These are phyloP conservation scores for Odontomachus brunneus DNA, from an alignment of 1,140 invertebrate species.

Conservation along the genomic window DNA sequence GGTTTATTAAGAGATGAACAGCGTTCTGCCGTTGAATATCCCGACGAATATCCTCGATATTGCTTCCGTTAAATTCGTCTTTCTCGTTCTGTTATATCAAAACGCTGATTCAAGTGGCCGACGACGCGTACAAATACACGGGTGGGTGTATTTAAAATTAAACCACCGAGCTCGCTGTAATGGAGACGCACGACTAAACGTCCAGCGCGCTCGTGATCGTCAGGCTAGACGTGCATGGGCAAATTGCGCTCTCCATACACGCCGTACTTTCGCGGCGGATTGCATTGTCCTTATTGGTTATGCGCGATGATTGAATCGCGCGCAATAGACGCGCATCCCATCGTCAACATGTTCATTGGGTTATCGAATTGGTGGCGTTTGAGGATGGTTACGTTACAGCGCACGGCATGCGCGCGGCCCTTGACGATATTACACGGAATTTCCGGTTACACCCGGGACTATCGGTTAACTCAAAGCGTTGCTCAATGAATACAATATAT, in stretches of 20 bases:
- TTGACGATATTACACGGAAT: conserved; percentile 58
- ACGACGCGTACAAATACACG: too few species aligned
- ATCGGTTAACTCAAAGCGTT: conserved; percentile 56
- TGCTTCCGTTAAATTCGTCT: too few species aligned
- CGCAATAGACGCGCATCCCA: conserved; percentile 43
- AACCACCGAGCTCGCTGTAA: not conserved
- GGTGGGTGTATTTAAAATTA: not conserved
- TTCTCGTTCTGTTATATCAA: too few species aligned
- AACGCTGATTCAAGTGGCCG: too few species aligned
- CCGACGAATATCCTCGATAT: too few species aligned
- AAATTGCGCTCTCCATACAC: not conserved
- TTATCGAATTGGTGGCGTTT: conserved; percentile 50
- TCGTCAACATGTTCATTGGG: conserved; percentile 54
- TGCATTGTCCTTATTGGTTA: conserved; percentile 56
- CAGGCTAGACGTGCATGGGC: not conserved
- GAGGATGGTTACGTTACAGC: conserved; percentile 48
- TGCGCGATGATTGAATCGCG: conserved; percentile 55
- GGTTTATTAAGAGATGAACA: too few species aligned
- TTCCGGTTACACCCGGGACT: conserved; percentile 58
- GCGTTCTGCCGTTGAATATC: too few species aligned
- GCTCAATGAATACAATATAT: conserved; percentile 62
- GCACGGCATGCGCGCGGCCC: conserved; percentile 45
- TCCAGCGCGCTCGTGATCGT: not conserved
- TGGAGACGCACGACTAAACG: not conserved
- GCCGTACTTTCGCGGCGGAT: conserved; percentile 2